Evolutionary conservation across 2,797 vertebrate species (phyloP).

Genomic region (Sebastes minor): DNA sequence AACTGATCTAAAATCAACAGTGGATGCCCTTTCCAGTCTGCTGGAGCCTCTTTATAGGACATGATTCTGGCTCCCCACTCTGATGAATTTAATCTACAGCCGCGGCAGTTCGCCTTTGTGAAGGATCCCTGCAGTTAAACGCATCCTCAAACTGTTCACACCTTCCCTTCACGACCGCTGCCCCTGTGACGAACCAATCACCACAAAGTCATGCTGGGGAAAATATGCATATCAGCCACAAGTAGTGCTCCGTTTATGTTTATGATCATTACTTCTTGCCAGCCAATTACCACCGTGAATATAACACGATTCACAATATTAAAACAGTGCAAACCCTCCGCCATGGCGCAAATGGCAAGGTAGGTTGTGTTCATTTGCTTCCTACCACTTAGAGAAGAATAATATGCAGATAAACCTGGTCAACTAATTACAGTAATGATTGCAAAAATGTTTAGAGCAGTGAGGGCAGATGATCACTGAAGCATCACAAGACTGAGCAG

Average conservation of each 20-base stretch:
- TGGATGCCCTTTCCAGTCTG: neutral
- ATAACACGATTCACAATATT: neutral
- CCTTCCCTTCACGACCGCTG: neutral
- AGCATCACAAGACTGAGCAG: slow-evolving; percentile 50
- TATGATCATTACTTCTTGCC: slow-evolving; percentile 1
- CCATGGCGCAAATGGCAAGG: neutral
- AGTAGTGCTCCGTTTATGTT: neutral
- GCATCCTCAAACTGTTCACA: neutral
- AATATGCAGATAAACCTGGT: slow-evolving; percentile 59
- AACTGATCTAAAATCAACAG: neutral
- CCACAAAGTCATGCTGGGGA: neutral
- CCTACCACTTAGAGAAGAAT: slow-evolving; percentile 40
- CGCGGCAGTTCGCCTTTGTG: neutral
- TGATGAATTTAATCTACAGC: neutral
- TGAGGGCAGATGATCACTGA: slow-evolving; percentile 53
- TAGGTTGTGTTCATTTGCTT: neutral
- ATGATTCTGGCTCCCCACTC: neutral
- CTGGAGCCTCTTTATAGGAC: neutral
- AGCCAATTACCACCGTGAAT: neutral
- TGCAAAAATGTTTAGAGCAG: slow-evolving; percentile 50
- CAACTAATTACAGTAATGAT: slow-evolving; percentile 68
- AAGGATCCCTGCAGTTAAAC: slow-evolving; percentile 2
- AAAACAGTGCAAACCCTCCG: neutral
- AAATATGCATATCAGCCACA: neutral
- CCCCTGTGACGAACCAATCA: neutral